phyloP scores from a whole-genome alignment of 2,797 vertebrate genomes.

The Hoplostethus atlanticus region DNA sequence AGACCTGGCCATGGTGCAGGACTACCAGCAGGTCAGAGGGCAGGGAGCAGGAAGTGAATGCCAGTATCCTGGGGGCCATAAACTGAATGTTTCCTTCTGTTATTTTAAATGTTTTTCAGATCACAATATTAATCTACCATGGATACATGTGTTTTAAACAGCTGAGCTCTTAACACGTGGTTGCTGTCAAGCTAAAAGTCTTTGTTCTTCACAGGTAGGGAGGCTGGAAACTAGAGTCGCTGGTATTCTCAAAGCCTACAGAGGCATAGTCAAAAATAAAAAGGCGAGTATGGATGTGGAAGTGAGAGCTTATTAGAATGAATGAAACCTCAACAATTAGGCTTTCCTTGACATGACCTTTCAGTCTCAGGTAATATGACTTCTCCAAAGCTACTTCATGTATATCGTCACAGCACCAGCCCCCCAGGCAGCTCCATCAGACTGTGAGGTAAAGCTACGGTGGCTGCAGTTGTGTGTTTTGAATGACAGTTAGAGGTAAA shows the following conservation, averaged over 20 bases:
- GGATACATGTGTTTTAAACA: background rate
- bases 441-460: background rate
- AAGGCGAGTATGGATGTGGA: constrained; percentile 61
- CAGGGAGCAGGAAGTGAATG: constrained; percentile 79
- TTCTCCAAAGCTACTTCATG: background rate
- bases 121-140: constrained; percentile 34
- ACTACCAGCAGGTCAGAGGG: constrained; percentile 88
- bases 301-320: background rate
- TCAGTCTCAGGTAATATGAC: constrained; percentile 85
- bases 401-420: background rate
- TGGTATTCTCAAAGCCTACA: constrained; percentile 74
- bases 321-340: background rate
- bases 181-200: background rate
- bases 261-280: constrained; percentile 79
- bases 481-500: constrained; percentile 82
- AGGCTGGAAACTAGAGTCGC: constrained; percentile 84
- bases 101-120: constrained; percentile 69
- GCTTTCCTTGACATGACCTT: constrained; percentile 74
- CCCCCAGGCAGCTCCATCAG: background rate
- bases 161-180: background rate
- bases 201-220: constrained; percentile 75
- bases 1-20: constrained; percentile 87
- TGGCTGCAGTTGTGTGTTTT: background rate
- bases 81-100: background rate
- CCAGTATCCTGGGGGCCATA: background rate